Percentiles rank a stretch among this genome's conserved stretches.
phyloP scores from a whole-genome alignment of 2,113 vertebrate genomes.

The Engraulis encrasicolus region DNA sequence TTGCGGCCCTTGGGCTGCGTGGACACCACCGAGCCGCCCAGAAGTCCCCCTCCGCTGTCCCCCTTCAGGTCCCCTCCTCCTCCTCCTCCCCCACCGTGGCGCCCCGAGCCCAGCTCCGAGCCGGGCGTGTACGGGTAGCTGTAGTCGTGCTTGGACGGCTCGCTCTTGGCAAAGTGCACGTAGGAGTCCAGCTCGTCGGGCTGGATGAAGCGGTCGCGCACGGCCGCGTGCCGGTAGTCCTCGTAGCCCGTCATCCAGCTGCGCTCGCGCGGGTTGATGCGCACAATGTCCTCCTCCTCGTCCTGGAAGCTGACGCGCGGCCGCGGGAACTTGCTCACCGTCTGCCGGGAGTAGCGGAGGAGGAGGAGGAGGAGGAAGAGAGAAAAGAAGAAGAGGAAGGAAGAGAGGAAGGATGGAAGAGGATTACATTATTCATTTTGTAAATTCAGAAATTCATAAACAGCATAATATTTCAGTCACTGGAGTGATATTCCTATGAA shows the following conservation, averaged over 20 bases:
- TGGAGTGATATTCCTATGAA: no score
- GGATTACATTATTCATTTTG: no score
- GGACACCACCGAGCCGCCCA: slow-evolving; percentile 77
- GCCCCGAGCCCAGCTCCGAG: slow-evolving; percentile 80
- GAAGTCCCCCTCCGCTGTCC: slow-evolving; percentile 50
- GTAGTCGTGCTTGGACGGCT: slow-evolving; percentile 92
- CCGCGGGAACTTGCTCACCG: slow-evolving; percentile 77
- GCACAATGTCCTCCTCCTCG: slow-evolving; percentile 94
- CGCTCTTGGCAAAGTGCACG: slow-evolving; percentile 90
- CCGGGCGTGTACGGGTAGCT: slow-evolving; percentile 89
- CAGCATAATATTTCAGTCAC: no score
- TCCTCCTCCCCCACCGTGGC: no score
- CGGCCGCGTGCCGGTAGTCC: slow-evolving; percentile 92
- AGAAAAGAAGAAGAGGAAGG: no score
- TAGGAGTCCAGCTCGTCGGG: slow-evolving; percentile 87
- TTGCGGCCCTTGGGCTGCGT: slow-evolving; percentile 86
- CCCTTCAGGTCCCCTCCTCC: slow-evolving; percentile 86
- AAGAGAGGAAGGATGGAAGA: no score
- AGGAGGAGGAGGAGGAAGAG: no score
- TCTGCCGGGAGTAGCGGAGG: slow-evolving; percentile 45
- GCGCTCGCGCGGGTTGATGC: slow-evolving; percentile 95
- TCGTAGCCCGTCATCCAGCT: slow-evolving; percentile 94
- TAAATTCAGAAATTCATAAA: no score
- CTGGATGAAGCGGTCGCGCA: slow-evolving; percentile 85
- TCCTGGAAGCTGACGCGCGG: slow-evolving; percentile 88